Evolutionary conservation across 2,113 vertebrate species (phyloP).

Genomic region (Percina caprodes): DNA sequence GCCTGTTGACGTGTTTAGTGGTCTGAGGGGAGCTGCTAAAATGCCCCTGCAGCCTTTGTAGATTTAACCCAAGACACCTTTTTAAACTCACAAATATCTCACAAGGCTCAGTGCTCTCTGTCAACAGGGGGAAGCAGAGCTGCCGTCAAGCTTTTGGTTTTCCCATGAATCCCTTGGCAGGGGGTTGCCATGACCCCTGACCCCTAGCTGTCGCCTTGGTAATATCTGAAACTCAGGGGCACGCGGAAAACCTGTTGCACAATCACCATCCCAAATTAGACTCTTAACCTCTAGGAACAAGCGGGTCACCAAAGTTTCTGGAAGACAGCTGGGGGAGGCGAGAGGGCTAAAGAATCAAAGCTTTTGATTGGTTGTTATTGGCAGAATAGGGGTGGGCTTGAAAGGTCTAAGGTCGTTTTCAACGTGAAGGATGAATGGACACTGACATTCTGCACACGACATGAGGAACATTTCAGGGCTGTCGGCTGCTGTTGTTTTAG

Average conservation of each 20-base stretch:
- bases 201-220: slow-evolving; percentile 60
- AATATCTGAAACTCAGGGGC: slow-evolving; percentile 60
- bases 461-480: slow-evolving; percentile 40
- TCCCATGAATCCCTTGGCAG: slow-evolving; percentile 73
- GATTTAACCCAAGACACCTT: slow-evolving; percentile 56
- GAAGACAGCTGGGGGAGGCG: slow-evolving; percentile 60
- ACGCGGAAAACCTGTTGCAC: slow-evolving; percentile 73
- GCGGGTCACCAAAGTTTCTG: slow-evolving; percentile 47
- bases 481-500: slow-evolving; percentile 24
- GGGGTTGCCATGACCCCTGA: slow-evolving; percentile 69
- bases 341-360: slow-evolving; percentile 72
- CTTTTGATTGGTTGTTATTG: slow-evolving; percentile 53
- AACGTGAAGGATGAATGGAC: slow-evolving; percentile 59
- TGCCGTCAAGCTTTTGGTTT: slow-evolving; percentile 64
- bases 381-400: slow-evolving; percentile 45
- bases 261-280: slow-evolving; percentile 76
- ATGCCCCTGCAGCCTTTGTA: slow-evolving; percentile 57
- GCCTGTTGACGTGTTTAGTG: slow-evolving; percentile 73
- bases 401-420: slow-evolving; percentile 67
- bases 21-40: slow-evolving; percentile 67
- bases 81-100: slow-evolving; percentile 37
- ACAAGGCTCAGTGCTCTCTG: slow-evolving; percentile 51
- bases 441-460: slow-evolving; percentile 63
- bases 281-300: slow-evolving; percentile 68
- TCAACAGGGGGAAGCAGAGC: slow-evolving; percentile 54